Percentiles rank a stretch among this genome's conserved stretches.
Evolutionary conservation across 2,113 vertebrate species (phyloP).

Genomic region (Colaptes auratus): DNA sequence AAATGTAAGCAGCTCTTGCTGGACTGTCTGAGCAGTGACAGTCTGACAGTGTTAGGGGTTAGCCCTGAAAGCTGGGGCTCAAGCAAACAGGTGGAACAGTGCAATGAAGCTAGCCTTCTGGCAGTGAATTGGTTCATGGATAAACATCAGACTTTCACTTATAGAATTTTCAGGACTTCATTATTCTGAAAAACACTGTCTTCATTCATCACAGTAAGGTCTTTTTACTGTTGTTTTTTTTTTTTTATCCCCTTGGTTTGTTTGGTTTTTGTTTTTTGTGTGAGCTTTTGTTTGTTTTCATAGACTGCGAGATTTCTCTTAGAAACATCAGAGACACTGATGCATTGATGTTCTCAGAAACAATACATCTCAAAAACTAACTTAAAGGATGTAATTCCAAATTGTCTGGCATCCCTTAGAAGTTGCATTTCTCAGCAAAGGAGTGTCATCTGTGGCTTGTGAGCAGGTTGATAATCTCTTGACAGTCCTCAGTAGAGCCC

Average conservation of each 20-base stretch:
- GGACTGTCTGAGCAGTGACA: not conserved
- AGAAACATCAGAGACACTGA: not conserved
- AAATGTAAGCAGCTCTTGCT: constrained; percentile 11
- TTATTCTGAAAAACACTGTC: not conserved
- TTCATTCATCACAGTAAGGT: not conserved
- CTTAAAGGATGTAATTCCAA: not conserved
- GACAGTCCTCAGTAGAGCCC: not conserved
- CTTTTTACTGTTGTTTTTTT: not conserved
- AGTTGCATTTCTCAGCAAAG: not conserved
- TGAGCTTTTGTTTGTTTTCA: not conserved
- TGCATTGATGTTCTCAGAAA: not conserved
- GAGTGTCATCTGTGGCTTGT: not conserved
- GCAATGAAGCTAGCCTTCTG: constrained; percentile 45
- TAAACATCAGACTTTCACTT: constrained; percentile 59
- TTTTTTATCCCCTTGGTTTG: too few relatives aligned
- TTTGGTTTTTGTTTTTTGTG: too few relatives aligned
- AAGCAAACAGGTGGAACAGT: constrained; percentile 68
- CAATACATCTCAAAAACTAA: not conserved
- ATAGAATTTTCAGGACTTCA: constrained; percentile 37
- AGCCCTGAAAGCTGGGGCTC: not conserved
- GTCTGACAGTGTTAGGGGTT: constrained; percentile 19
- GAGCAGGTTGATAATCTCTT: not conserved
- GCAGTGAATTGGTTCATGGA: constrained; percentile 27
- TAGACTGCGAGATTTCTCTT: not conserved
- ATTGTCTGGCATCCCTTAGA: not conserved